Evolutionary conservation across 1,140 invertebrate genomes (phyloP), one percentile per base, ranked within the genome.

Genomic region (Oncopodura yosiiana): DNA sequence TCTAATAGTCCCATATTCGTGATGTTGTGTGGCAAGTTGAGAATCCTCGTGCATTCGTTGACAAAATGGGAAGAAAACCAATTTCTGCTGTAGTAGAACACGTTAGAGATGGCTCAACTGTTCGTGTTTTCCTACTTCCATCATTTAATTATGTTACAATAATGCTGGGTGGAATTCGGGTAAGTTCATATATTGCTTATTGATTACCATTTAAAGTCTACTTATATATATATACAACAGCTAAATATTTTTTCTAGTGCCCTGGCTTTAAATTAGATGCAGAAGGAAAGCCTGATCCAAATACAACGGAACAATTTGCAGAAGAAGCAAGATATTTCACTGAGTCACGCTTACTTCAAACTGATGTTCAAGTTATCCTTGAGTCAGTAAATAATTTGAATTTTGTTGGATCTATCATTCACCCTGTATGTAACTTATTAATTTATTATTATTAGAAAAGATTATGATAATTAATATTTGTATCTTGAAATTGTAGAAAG

Each of bases 41-140:
- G 19, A 85, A 87, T 70, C 81, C 86, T 4, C 77, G 83, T 37
- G 75, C 78, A 42, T 82, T 94, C 68, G 83, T 92, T 11, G 87
- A 92, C 50, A 81, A 86, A 57, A 79, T 81, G 57, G 79, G 79
- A 27, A 78, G 81, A 30, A 87, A 91, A 66, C 86, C 84, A 0
- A 73, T 93, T 11, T 77, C 82, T 69, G 91, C 90, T 44, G 80
- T 96, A 24, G 86, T 98, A 66, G 93, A 97, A 71, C 86, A 94
- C 76, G 92, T 99, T 1, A 78, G 92, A 55, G 94, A 98, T 75
- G 94, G 94, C 2, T 95, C 92, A 18, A 97, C 94, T 1, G 79
- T 96, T 2, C 78, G 92, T 56, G 84, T 85, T 1, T 87, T 95
- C 62, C 71, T 99, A 1, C 68, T 94, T 27, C 92, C 93, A 3